These are phyloP conservation scores for Sebastes schlegelii DNA, from an alignment of 2,113 vertebrate genomes.

Conservation along the genomic window DNA sequence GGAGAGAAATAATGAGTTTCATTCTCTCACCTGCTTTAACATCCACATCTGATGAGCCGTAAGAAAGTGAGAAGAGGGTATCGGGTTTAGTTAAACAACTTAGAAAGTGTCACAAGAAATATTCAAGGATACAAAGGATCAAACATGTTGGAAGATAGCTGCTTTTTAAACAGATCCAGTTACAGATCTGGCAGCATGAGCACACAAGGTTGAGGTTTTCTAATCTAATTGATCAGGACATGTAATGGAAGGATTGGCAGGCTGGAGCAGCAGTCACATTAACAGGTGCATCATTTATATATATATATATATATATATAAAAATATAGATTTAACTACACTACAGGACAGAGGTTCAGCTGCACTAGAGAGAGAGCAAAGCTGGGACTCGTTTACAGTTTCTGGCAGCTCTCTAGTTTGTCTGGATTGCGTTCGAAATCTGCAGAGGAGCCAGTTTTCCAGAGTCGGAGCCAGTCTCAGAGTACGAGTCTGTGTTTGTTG, in stretches of 20 bases:
- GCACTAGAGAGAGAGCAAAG: slow-evolving; percentile 10
- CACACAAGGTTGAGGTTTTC: neutral
- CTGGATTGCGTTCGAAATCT: slow-evolving; percentile 50
- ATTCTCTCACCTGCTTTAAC: slow-evolving; percentile 71
- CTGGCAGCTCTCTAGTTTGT: slow-evolving; percentile 31
- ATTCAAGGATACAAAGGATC: neutral
- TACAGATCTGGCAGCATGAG: neutral
- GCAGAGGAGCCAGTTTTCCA: slow-evolving; percentile 59
- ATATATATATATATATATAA: neutral
- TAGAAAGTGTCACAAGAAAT: neutral
- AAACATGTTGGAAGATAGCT: neutral
- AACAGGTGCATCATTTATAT: slow-evolving; percentile 32
- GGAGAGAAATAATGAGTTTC: neutral
- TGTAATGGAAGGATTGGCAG: slow-evolving; percentile 30
- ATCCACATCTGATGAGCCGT: slow-evolving; percentile 56
- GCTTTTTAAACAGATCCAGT: neutral
- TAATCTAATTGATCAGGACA: slow-evolving; percentile 31
- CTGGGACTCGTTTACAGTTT: slow-evolving; percentile 23
- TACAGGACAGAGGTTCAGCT: slow-evolving; percentile 18
- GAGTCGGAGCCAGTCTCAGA: slow-evolving; percentile 31
- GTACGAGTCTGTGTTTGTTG: slow-evolving; percentile 40
- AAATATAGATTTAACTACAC: slow-evolving; percentile 2
- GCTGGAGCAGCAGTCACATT: slow-evolving; percentile 2
- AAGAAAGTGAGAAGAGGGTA: slow-evolving; percentile 23
- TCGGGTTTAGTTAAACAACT: slow-evolving; percentile 14